phyloP scores from a whole-genome alignment of 2,113 vertebrate genomes.

The Nerophis lumbriciformis region DNA sequence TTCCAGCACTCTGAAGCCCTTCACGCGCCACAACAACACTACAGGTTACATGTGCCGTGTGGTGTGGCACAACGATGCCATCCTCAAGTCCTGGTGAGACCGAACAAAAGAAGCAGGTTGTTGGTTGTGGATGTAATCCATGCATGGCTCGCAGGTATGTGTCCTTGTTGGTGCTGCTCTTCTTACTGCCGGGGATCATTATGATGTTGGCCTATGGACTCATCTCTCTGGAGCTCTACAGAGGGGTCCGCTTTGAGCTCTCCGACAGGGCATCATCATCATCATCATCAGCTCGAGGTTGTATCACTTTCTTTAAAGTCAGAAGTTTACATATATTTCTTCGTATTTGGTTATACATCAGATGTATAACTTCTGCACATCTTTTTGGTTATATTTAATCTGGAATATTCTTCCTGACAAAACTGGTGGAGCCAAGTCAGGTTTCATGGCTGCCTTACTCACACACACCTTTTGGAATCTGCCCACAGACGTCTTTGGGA shows the following conservation, averaged over 20 bases:
- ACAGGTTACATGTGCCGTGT: slow-evolving; percentile 92
- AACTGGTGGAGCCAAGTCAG: too few species aligned
- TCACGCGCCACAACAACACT: slow-evolving; percentile 85
- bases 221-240: slow-evolving; percentile 92
- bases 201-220: slow-evolving; percentile 92
- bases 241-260: slow-evolving; percentile 86
- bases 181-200: slow-evolving; percentile 89
- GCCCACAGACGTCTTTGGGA: too few species aligned
- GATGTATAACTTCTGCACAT: too few species aligned
- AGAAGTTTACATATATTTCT: too few species aligned
- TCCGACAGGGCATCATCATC: slow-evolving; percentile 67
- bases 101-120: not conserved
- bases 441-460: too few species aligned
- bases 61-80: slow-evolving; percentile 80
- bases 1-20: slow-evolving; percentile 86
- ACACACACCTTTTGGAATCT: too few species aligned
- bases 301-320: too few species aligned
- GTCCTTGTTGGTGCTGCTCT: slow-evolving; percentile 87
- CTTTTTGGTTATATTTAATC: too few species aligned
- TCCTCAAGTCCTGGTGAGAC: slow-evolving; percentile 87
- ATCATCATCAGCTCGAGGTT: slow-evolving; percentile 75
- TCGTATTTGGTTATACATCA: too few species aligned
- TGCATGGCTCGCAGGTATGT: slow-evolving; percentile 76
- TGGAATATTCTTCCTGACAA: too few species aligned
- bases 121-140: too few species aligned